These are phyloP conservation scores for Anabacerthia variegaticeps DNA, from an alignment of 2,797 vertebrate genomes.

Conservation along the genomic window DNA sequence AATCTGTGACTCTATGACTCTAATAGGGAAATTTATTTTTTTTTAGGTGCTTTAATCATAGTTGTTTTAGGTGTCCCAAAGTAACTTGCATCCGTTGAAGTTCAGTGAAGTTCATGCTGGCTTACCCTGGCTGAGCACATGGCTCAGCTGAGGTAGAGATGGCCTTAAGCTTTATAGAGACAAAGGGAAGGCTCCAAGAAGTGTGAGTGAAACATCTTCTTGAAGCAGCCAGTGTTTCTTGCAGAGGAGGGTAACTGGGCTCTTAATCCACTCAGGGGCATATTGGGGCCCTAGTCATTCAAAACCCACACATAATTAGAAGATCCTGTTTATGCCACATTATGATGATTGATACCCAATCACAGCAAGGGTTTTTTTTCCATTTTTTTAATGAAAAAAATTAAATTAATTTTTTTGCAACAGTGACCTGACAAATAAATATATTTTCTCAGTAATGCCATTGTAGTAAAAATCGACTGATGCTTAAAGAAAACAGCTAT, in stretches of 20 bases:
- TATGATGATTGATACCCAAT: background rate
- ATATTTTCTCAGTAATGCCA: background rate
- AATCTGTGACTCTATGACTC: background rate
- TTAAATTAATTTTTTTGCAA: background rate
- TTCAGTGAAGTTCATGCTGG: background rate
- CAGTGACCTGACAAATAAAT: background rate
- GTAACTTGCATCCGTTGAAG: background rate
- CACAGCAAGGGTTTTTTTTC: background rate
- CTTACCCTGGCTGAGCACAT: background rate
- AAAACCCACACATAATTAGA: background rate
- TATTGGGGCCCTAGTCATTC: background rate
- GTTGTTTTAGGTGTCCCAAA: background rate
- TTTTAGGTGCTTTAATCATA: background rate
- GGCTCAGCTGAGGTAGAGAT: background rate
- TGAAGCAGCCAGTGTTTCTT: background rate
- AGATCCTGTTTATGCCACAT: rapidly evolving
- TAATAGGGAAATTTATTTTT: background rate
- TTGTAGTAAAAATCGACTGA: background rate
- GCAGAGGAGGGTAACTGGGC: background rate
- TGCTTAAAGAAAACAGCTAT: background rate
- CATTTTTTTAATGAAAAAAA: background rate
- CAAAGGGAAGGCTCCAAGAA: no score
- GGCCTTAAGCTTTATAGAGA: no score
- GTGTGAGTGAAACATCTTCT: background rate
- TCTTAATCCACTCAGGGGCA: background rate